Conservation (phyloP, 2,797 vertebrate genomes). For the Cuculus canorus region DNA sequence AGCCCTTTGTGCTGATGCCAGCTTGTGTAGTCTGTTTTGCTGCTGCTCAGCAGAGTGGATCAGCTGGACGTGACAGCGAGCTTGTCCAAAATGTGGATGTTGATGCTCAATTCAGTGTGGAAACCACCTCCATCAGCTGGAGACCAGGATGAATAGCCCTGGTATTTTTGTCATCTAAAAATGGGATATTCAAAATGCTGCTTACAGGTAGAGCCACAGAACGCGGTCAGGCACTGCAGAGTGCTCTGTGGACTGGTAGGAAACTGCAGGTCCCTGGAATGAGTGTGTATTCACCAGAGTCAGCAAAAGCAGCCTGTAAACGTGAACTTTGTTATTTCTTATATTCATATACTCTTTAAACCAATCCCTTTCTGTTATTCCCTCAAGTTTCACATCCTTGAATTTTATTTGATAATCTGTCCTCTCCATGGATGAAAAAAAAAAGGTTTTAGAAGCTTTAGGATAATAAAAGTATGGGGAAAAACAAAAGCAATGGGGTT, state of each 20-base stretch:
- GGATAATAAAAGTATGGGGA: background rate
- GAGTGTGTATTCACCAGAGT: background rate
- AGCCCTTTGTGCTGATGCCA: background rate
- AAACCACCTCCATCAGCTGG: background rate
- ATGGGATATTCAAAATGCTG: background rate
- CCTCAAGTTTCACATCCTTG: background rate
- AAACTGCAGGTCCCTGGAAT: background rate
- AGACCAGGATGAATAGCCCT: background rate
- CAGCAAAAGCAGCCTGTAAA: background rate
- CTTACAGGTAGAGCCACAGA: background rate
- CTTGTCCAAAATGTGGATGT: background rate
- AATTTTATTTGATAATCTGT: background rate
- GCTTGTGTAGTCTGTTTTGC: background rate
- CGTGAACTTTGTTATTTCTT: background rate
- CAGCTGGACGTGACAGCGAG: accelerated
- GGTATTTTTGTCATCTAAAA: background rate
- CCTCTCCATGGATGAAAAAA: background rate
- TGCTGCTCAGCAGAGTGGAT: background rate
- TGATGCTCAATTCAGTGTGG: background rate
- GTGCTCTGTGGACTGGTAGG: background rate
- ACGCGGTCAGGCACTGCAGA: accelerated
- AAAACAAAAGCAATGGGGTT: background rate
- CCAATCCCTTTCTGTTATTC: background rate
- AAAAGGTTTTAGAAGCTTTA: conserved; percentile 1
- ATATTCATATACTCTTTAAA: background rate